Evolutionary conservation across 2,113 vertebrate genomes (phyloP), one percentile per base, ranked within the genome.

Genomic region (Eulacestoma nigropectus): DNA sequence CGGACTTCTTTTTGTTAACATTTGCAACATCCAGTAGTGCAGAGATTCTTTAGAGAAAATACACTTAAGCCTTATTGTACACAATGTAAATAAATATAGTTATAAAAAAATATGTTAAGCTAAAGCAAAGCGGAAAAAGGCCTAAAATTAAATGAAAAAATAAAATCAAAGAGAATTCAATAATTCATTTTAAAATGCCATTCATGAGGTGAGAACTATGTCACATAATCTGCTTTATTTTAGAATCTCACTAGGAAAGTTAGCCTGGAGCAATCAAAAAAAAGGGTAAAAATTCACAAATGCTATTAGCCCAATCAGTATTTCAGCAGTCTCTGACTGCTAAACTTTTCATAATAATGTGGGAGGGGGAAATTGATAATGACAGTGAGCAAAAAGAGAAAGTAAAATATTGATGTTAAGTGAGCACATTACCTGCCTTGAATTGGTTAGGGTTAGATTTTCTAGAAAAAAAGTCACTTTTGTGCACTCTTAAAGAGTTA

Each of bases 141-240:
- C 67, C 60, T 84, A 84, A 95, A 95, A 95, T 95, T 64, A 96
- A 96, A 95, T 95, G 46, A 84, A 76, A 97, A 97, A 96, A 92
- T 52, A 84, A 93, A 97, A 95, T 95, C 84, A 97, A 83, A 68
- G 49, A 79, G 29, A 88, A 95, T 60, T 69, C 74, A 85, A 72
- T 83, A 89, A 95, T 87, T 79, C 3, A 93, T 78, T 92, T 65
- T 44, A 49, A 83, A 70, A 94, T 50, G 50, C 23, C 30, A 94
- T 57, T 62, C 59, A 30, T 76, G 9, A 87, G 76, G 89, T 73
- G 33, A 94, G 56, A 90, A 90, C 50, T 35, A 29, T 62, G 65
- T 90, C 65, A 72, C 44, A 94, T 95, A 56, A 75, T 73, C 52
- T 77, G 65, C 80, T 96, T 91, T 79, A 81, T 95, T 97, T 96